Evolutionary conservation across 2,888 invertebrate species (phyloP).

Genomic region (Campoplex nolae): DNA sequence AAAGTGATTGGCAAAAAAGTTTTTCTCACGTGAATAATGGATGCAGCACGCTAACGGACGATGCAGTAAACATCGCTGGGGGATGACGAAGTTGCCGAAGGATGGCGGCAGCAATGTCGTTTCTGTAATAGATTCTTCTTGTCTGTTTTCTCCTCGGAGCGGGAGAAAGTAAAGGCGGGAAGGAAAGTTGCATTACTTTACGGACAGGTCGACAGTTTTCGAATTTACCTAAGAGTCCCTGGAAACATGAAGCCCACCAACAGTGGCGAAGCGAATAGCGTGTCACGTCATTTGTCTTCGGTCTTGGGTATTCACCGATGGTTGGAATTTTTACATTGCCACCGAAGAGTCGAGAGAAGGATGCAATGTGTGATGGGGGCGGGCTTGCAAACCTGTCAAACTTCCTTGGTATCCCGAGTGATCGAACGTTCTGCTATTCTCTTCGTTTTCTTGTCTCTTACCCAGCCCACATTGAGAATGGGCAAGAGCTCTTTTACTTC

Average conservation of each 20-base stretch:
- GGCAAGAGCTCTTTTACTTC: not conserved
- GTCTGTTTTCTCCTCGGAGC: slow-evolving; percentile 49
- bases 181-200: slow-evolving; percentile 63
- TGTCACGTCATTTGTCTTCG: slow-evolving; percentile 68
- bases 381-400: slow-evolving; percentile 61
- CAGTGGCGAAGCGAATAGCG: slow-evolving; percentile 48
- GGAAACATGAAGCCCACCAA: slow-evolving; percentile 37
- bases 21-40: slow-evolving; percentile 50
- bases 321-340: slow-evolving; percentile 63
- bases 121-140: slow-evolving; percentile 66
- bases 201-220: slow-evolving; percentile 67
- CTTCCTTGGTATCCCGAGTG: slow-evolving; percentile 56
- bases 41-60: slow-evolving; percentile 33
- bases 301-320: slow-evolving; percentile 50
- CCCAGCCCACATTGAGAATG: slow-evolving; percentile 25
- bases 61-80: slow-evolving; percentile 44
- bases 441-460: slow-evolving; percentile 45
- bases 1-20: slow-evolving; percentile 48
- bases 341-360: slow-evolving; percentile 35
- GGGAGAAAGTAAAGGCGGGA: slow-evolving; percentile 1
- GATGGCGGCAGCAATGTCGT: slow-evolving; percentile 54
- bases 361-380: slow-evolving; percentile 30
- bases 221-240: slow-evolving; percentile 68
- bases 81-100: slow-evolving; percentile 52
- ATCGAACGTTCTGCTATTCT: slow-evolving; percentile 60